Percentiles rank a stretch among this genome's conserved stretches.
phyloP scores from a whole-genome alignment of 2,888 invertebrate species.

The Aporophyla nigra region DNA sequence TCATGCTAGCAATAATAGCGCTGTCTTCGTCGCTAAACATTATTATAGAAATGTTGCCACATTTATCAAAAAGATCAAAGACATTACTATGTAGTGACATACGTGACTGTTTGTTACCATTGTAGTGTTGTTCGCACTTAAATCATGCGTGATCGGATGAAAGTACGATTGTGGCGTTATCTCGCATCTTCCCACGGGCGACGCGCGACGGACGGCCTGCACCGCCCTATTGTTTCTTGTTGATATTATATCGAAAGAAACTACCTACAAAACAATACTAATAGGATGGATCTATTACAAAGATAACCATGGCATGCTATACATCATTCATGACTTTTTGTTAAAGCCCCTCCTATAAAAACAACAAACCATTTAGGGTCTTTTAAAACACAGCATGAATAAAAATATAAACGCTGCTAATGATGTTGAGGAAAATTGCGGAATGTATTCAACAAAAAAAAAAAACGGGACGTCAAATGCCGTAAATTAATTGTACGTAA shows the following conservation, averaged over 20 bases:
- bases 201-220: conserved; percentile 71
- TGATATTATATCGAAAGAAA: conserved; percentile 76
- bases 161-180: conserved; percentile 85
- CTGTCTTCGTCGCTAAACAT: background rate
- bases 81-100: conserved; percentile 52
- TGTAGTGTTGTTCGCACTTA: conserved; percentile 85
- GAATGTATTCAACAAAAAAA: conserved; percentile 52
- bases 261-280: conserved; percentile 77
- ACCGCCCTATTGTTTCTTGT: conserved; percentile 76
- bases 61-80: conserved; percentile 46
- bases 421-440: conserved; percentile 50
- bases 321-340: conserved; percentile 73
- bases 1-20: background rate
- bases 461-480: conserved; percentile 39
- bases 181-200: conserved; percentile 85
- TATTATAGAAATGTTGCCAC: background rate
- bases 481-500: conserved; percentile 67
- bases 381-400: conserved; percentile 40
- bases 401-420: conserved; percentile 53
- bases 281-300: conserved; percentile 79
- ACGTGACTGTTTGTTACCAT: conserved; percentile 71
- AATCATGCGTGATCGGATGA: conserved; percentile 88
- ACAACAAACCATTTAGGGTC: conserved; percentile 43
- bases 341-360: conserved; percentile 53
- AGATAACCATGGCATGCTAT: conserved; percentile 75